Evolutionary conservation across 2,797 vertebrate species (phyloP), one percentile per base, ranked within the genome.

Genomic region (Falco rusticolus): DNA sequence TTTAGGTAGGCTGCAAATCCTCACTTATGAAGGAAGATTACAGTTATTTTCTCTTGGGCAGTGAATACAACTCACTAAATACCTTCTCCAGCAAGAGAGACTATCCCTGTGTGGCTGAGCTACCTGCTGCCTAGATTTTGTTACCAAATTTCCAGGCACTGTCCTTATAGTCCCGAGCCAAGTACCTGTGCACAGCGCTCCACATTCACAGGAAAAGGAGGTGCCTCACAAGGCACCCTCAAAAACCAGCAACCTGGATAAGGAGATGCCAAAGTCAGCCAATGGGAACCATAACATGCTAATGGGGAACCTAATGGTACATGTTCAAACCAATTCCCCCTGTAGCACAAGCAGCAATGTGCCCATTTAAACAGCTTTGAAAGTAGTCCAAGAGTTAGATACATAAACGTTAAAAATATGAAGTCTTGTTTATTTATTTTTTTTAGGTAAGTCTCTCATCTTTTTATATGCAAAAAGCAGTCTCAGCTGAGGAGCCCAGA

Each of bases 121-220:
- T 53, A 78, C 15, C 22, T 39, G 13, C 25, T 60, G 34, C 39
- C 56, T 59, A 66, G 29, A 39, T 20, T 65, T 48, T 31, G 53
- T 3, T 37, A 13, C 17, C 24, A 26, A 72, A 37, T 43, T 83
- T 60, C 16, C 18, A 60, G 8, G 21, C n/a, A 41, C 17, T 51
- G 21, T 43, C 28, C 43, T 72, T 37, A 39, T 16, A 75, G 29
- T 39, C 43, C 21, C 16, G 16, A 59, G 24, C n/a, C 21, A 28
- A 51, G 33, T n/a, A 17, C 13, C 25, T 31, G 14, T 13, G 18
- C 19, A 22, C 12, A 37, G 41, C 0, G 0, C 25, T 45, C 53
- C 28, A 34, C 57, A 61, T 79, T 50, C 45, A 74, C n/a, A 84
- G 43, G 11, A n/a, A 60, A 81, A 78, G n/a, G 31, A 86, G 9